phyloP scores from a whole-genome alignment of 1,140 invertebrate species.

The Drosophila lacteicornis region DNA sequence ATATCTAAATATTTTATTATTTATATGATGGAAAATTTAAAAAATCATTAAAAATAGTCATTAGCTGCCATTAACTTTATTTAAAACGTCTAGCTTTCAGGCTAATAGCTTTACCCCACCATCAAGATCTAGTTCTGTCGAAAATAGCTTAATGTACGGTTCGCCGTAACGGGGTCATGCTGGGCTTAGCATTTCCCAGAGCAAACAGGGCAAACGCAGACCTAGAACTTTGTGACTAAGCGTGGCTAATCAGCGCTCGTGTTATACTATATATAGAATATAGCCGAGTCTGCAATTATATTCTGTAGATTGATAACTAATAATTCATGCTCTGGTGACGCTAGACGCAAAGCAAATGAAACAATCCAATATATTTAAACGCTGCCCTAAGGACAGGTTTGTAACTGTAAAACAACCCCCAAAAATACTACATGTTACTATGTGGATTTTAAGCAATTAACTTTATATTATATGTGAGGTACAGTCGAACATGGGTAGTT shows the following conservation, averaged over 20 bases:
- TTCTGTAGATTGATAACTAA: conserved; percentile 10
- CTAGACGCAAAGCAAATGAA: conserved; percentile 3
- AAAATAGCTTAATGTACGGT: too few species aligned
- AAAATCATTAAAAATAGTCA: too few species aligned
- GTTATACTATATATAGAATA: conserved; percentile 8
- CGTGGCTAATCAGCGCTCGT: conserved; percentile 22
- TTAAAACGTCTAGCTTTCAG: neutral
- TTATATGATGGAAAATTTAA: too few species aligned
- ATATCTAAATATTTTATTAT: neutral
- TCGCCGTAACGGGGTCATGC: conserved; percentile 13
- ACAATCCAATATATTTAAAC: conserved; percentile 2
- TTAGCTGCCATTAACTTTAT: neutral
- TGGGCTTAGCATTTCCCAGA: neutral
- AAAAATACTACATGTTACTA: neutral
- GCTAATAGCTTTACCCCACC: conserved; percentile 1
- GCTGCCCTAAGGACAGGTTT: conserved; percentile 13
- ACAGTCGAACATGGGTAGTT: conserved; percentile 1
- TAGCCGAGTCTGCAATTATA: conserved; percentile 5
- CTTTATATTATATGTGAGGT: conserved; percentile 3
- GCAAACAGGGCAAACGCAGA: neutral
- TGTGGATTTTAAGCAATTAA: conserved; percentile 1
- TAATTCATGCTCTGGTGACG: conserved; percentile 8
- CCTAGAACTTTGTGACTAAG: conserved; percentile 22
- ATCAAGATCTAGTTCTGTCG: conserved; percentile 3
- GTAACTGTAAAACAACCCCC: conserved; percentile 14